Evolutionary conservation across 2,797 vertebrate species (phyloP).

Genomic region (Sylvia borin): DNA sequence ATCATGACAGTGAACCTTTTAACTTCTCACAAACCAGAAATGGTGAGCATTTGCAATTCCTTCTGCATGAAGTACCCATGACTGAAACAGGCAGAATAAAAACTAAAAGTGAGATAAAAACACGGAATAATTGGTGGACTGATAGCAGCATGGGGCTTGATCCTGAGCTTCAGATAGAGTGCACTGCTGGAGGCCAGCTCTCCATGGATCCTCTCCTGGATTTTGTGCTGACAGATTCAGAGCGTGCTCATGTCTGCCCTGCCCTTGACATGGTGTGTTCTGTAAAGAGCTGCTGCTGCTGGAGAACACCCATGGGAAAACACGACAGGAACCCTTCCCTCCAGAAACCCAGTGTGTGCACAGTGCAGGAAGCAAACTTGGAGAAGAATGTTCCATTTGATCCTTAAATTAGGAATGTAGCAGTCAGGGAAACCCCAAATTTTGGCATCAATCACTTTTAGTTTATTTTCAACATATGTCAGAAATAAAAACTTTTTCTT

Average conservation of each 20-base stretch:
- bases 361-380: not conserved
- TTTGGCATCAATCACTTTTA: not conserved
- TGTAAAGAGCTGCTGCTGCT: not conserved
- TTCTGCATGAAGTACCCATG: not conserved
- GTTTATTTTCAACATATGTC: not conserved
- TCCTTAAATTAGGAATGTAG: not conserved
- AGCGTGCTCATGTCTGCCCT: accelerated
- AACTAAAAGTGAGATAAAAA: not conserved
- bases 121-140: not conserved
- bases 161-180: not conserved
- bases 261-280: not conserved
- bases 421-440: accelerated
- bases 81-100: not conserved
- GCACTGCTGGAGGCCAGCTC: not conserved
- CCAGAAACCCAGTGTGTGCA: not conserved
- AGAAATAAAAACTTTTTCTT: not conserved
- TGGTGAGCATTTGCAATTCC: not conserved
- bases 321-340: accelerated
- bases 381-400: not conserved
- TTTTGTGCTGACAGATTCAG: not conserved
- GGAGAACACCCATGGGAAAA: not conserved
- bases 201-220: not conserved
- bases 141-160: not conserved
- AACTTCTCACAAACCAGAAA: not conserved
- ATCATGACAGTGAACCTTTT: not conserved